phyloP scores from a whole-genome alignment of 2,113 vertebrate genomes.

The Varanus salvator region DNA sequence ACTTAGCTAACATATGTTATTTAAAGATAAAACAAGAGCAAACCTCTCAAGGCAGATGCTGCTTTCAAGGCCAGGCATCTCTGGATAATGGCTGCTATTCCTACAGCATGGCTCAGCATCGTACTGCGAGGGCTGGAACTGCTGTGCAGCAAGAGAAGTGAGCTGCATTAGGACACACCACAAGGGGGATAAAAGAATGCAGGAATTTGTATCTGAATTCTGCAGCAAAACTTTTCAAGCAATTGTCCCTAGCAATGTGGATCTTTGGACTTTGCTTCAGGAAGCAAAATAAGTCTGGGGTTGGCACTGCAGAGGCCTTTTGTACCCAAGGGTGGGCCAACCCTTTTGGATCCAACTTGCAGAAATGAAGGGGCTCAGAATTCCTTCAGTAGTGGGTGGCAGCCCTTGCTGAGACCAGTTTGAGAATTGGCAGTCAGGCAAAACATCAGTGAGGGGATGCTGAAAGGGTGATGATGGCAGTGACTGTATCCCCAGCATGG shows the following conservation, averaged over 20 bases:
- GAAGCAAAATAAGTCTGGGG: background rate
- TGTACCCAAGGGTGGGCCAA: background rate
- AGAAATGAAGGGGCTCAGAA: background rate
- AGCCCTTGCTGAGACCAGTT: background rate
- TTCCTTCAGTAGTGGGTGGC: background rate
- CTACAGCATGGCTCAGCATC: background rate
- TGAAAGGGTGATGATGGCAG: background rate
- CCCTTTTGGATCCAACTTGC: background rate
- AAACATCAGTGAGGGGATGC: too few relatives aligned
- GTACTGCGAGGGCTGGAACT: background rate
- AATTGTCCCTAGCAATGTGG: background rate
- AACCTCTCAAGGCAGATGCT: background rate
- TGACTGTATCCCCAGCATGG: background rate
- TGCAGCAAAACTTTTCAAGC: background rate
- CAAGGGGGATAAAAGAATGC: background rate
- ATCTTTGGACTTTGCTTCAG: background rate
- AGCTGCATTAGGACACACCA: background rate
- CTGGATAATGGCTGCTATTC: background rate
- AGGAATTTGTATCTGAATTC: background rate
- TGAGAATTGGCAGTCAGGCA: background rate
- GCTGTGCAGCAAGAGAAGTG: background rate
- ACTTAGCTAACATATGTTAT: constrained; percentile 12
- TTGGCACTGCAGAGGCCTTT: background rate
- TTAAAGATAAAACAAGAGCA: background rate
- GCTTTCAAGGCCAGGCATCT: background rate